These are phyloP conservation scores for Drosophila bocki DNA, from an alignment of 1,140 invertebrate genomes.

Conservation along the genomic window DNA sequence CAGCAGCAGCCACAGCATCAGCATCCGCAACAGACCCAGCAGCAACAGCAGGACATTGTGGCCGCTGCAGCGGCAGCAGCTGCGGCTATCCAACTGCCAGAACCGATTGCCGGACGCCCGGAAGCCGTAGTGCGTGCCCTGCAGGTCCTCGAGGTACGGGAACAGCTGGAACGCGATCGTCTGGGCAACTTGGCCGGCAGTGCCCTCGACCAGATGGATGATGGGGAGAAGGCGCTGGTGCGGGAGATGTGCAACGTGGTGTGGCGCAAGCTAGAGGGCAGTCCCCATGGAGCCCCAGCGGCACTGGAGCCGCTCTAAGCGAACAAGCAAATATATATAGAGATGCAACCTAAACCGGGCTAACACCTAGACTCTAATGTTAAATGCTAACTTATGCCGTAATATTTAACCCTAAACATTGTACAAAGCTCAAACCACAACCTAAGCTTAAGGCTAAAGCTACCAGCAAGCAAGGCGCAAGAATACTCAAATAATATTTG, in stretches of 20 bases:
- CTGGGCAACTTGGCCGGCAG: conserved; percentile 78
- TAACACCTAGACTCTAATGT: conserved; percentile 62
- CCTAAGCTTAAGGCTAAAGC: conserved; percentile 74
- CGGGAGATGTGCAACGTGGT: conserved; percentile 98
- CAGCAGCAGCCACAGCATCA: conserved; percentile 23
- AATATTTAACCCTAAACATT: conserved; percentile 69
- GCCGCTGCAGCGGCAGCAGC: conserved; percentile 75
- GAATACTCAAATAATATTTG: conserved; percentile 66
- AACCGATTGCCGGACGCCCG: conserved; percentile 88
- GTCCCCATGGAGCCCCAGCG: conserved; percentile 73
- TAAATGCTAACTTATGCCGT: conserved; percentile 63
- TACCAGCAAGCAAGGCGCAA: conserved; percentile 32
- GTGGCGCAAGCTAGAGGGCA: conserved; percentile 87
- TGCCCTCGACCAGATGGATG: conserved; percentile 89
- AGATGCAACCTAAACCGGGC: conserved; percentile 41
- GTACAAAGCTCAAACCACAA: conserved; percentile 76
- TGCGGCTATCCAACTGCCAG: conserved; percentile 85
- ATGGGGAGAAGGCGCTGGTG: conserved; percentile 96
- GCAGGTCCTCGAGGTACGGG: conserved; percentile 95
- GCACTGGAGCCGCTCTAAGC: conserved; percentile 76
- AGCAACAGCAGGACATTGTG: conserved; percentile 58
- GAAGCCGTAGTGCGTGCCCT: conserved; percentile 96
- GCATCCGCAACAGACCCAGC: conserved; percentile 44
- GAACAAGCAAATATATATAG: not conserved
- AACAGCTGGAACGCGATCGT: conserved; percentile 90